Conservation (phyloP, 1,140 invertebrate genomes). For the Euwallacea fornicatus region DNA sequence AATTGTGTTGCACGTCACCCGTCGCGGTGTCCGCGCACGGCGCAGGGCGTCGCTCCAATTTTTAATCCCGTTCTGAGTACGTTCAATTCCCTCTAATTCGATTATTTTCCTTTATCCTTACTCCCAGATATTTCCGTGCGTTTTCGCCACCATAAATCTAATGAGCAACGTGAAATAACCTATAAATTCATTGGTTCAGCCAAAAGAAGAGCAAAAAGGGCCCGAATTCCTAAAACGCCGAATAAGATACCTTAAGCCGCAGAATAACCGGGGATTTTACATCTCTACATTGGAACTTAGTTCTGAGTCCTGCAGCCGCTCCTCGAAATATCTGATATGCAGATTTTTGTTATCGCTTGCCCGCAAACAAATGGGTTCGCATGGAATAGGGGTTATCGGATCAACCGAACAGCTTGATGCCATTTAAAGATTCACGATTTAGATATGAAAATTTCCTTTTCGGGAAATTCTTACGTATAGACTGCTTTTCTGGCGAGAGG, state of each 20-base stretch:
- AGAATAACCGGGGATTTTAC: slow-evolving; percentile 13
- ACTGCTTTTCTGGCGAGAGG: no score
- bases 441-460: slow-evolving; percentile 16
- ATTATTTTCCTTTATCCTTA: no score
- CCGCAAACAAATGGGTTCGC: slow-evolving; percentile 32
- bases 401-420: slow-evolving; percentile 29
- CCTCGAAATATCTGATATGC: slow-evolving; percentile 31
- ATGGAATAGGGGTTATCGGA: slow-evolving; percentile 27
- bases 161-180: no score
- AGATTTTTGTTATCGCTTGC: slow-evolving; percentile 34
- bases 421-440: slow-evolving; percentile 27
- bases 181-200: no score
- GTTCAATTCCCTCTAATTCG: no score
- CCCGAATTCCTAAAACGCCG: background rate
- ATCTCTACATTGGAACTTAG: background rate
- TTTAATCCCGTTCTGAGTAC: no score
- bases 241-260: slow-evolving; percentile 8
- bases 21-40: no score
- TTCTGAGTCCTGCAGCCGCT: slow-evolving; percentile 11
- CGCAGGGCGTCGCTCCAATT: no score
- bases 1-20: no score
- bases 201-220: background rate
- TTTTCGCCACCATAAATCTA: no score
- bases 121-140: no score
- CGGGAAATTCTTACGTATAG: background rate